Percentiles rank a stretch among this genome's conserved stretches.
Conservation (phyloP, 2,888 invertebrate genomes). For the Ecliptopera silaceata region DNA sequence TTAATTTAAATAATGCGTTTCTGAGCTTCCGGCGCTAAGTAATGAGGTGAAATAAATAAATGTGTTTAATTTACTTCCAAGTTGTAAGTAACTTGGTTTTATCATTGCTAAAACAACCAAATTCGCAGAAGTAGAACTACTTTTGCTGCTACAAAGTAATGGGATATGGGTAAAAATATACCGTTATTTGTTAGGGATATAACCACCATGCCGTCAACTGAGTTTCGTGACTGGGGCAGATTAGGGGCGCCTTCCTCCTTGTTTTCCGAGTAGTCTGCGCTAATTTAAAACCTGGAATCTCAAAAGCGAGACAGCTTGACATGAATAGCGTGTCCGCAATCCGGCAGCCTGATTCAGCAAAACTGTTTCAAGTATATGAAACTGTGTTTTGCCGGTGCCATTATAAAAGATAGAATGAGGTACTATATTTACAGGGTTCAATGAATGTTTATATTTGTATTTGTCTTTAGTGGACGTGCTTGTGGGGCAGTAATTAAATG, state of each 20-base stretch:
- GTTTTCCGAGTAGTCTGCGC: conserved; percentile 61
- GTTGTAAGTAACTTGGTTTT: background rate
- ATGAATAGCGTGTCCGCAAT: conserved; percentile 64
- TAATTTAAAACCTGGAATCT: conserved; percentile 74
- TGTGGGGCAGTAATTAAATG: too few species aligned
- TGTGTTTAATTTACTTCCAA: background rate
- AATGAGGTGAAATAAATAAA: background rate
- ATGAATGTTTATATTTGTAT: too few species aligned
- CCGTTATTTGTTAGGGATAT: background rate
- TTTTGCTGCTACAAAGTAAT: background rate
- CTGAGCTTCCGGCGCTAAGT: conserved; percentile 24
- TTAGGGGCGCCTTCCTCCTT: conserved; percentile 56
- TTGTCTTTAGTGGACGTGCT: too few species aligned
- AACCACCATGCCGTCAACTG: conserved; percentile 19
- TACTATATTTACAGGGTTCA: too few species aligned
- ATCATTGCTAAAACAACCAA: background rate
- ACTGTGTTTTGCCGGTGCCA: too few species aligned
- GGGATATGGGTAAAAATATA: background rate
- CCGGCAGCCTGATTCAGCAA: conserved; percentile 8
- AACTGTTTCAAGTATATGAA: background rate
- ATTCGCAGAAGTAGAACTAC: background rate
- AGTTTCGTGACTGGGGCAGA: conserved; percentile 59
- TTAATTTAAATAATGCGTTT: conserved; percentile 51
- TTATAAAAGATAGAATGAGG: too few species aligned
- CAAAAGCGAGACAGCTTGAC: conserved; percentile 69